These are phyloP conservation scores for Ormyrus thymus DNA, from an alignment of 2,888 invertebrate genomes.

Conservation along the genomic window DNA sequence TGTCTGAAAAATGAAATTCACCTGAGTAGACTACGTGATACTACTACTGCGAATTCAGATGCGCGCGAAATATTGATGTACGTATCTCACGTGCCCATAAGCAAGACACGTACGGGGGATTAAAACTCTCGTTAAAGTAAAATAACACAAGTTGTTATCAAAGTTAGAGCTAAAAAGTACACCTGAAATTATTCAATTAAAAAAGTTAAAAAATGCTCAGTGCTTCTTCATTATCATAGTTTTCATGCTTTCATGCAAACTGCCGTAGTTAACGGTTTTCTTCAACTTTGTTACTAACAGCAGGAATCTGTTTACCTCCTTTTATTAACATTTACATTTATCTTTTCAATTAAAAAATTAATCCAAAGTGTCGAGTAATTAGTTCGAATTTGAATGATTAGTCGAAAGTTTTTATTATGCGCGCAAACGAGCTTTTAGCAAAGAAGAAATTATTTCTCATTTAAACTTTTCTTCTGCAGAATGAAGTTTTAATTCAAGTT, in stretches of 20 bases:
- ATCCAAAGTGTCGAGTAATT: too few relatives aligned
- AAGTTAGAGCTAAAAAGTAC: conserved; percentile 31
- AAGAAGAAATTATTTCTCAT: neutral
- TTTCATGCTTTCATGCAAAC: conserved; percentile 10
- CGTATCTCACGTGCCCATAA: conserved; percentile 36
- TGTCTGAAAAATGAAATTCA: conserved; percentile 45
- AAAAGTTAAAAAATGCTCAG: conserved; percentile 19
- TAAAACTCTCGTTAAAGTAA: conserved; percentile 53
- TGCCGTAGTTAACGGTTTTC: neutral
- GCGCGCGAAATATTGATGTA: conserved; percentile 51
- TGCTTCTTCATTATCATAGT: conserved; percentile 19
- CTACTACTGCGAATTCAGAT: conserved; percentile 40
- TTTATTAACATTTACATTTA: too few relatives aligned
- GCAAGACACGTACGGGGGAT: conserved; percentile 37
- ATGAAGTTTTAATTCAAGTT: conserved; percentile 8
- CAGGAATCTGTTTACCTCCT: too few relatives aligned
- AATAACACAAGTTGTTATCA: conserved; percentile 48
- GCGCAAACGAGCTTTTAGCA: too few relatives aligned
- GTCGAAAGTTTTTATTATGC: neutral
- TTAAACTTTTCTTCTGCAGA: neutral
- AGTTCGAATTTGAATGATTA: too few relatives aligned
- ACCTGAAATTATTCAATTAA: conserved; percentile 40
- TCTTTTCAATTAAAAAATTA: too few relatives aligned
- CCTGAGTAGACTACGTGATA: conserved; percentile 33
- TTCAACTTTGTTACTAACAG: neutral